phyloP scores from a whole-genome alignment of 2,888 invertebrate genomes.

The Drosophila niveifrons region DNA sequence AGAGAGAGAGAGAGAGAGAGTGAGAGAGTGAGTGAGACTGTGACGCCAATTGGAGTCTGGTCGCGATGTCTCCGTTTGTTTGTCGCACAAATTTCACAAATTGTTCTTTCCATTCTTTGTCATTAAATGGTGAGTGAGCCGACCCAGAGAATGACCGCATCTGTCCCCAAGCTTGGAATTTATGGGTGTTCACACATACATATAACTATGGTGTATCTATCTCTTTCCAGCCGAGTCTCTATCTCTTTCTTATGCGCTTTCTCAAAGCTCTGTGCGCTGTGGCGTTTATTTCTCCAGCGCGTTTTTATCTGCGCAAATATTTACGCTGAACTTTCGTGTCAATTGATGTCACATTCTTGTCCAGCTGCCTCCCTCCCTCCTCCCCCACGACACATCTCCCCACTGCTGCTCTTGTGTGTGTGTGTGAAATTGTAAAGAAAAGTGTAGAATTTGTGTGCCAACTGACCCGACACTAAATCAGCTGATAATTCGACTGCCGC shows the following conservation, averaged over 20 bases:
- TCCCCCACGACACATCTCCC: neutral
- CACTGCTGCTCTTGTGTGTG: constrained; percentile 4
- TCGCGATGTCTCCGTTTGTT: constrained; percentile 80
- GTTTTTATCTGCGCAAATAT: constrained; percentile 78
- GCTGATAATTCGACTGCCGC: constrained; percentile 69
- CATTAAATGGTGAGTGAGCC: constrained; percentile 67
- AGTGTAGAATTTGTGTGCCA: constrained; percentile 74
- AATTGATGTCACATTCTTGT: constrained; percentile 77
- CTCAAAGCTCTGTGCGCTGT: constrained; percentile 28
- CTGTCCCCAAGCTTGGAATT: constrained; percentile 65
- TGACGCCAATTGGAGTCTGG: constrained; percentile 78
- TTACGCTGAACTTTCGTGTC: constrained; percentile 80
- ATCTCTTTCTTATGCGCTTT: constrained; percentile 19
- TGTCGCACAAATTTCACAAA: constrained; percentile 79
- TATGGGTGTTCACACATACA: constrained; percentile 62
- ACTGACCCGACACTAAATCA: constrained; percentile 78
- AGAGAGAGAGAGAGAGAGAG: too few relatives aligned
- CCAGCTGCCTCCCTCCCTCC: constrained; percentile 7
- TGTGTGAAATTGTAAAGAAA: constrained; percentile 75
- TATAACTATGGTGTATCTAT: constrained; percentile 6
- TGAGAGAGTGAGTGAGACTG: neutral
- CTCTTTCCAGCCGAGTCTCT: constrained; percentile 9
- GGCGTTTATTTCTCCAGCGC: constrained; percentile 46
- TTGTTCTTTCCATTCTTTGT: constrained; percentile 81
- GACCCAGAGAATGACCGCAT: constrained; percentile 69